These are phyloP conservation scores for Laterallus jamaicensis DNA, from an alignment of 2,113 vertebrate genomes.

Conservation along the genomic window DNA sequence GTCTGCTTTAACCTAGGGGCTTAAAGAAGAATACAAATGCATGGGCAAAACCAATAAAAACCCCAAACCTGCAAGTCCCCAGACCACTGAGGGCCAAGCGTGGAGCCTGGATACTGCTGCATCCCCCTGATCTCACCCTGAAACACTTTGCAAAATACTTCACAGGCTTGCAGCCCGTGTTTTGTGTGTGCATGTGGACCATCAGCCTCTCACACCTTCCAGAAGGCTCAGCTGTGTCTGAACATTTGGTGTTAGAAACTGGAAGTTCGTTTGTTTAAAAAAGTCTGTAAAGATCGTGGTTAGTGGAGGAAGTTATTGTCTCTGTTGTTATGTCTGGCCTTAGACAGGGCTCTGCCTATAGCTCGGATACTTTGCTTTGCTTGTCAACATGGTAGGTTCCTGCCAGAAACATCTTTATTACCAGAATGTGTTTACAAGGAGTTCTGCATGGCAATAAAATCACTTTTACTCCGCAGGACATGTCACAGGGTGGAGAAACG, in stretches of 20 bases:
- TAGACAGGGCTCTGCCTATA: neutral
- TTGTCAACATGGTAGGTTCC: neutral
- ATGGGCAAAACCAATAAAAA: neutral
- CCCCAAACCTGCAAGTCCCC: neutral
- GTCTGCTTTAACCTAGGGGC: neutral
- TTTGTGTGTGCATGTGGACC: fast-evolving
- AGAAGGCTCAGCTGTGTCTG: neutral
- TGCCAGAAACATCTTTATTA: neutral
- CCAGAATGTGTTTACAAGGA: neutral
- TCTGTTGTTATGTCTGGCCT: neutral
- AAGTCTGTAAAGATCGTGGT: neutral
- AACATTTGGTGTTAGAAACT: neutral
- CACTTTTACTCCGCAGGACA: neutral
- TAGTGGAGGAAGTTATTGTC: neutral
- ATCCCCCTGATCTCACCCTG: neutral
- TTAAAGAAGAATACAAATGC: neutral
- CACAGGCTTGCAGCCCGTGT: fast-evolving
- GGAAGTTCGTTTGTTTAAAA: neutral
- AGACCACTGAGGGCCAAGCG: neutral
- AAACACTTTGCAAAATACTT: neutral
- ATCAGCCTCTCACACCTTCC: fast-evolving
- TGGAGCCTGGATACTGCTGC: neutral
- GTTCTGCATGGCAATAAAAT: neutral
- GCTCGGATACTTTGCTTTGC: neutral
- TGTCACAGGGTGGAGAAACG: neutral